phyloP scores from a whole-genome alignment of 2,797 vertebrate genomes.

The Heterohyrax brucei region DNA sequence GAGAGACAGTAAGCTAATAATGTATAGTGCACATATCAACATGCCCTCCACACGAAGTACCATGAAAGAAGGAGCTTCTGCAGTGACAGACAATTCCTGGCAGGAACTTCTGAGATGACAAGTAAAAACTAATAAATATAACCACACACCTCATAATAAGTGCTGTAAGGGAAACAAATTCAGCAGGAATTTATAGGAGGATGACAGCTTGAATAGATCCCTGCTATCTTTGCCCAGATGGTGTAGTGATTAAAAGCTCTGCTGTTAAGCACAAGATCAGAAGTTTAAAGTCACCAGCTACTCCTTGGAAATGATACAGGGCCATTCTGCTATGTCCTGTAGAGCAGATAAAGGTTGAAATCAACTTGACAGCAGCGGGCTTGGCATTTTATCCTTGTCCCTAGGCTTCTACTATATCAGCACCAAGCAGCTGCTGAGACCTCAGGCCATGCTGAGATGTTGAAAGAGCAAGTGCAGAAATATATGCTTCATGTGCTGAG shows the following conservation, averaged over 20 bases:
- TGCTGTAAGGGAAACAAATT: background rate
- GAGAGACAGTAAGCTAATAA: background rate
- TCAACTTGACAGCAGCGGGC: too few relatives aligned
- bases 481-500: background rate
- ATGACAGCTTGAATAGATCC: background rate
- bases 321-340: too few relatives aligned
- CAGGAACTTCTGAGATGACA: background rate
- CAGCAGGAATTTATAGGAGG: background rate
- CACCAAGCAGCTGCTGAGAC: background rate
- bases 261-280: too few relatives aligned
- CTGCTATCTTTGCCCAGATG: background rate
- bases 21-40: background rate
- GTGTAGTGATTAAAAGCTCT: too few relatives aligned
- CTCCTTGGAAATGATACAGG: too few relatives aligned
- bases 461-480: background rate
- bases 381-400: too few relatives aligned
- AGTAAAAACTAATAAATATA: background rate
- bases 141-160: background rate
- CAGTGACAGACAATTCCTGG: background rate
- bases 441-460: background rate
- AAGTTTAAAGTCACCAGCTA: too few relatives aligned
- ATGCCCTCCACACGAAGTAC: background rate
- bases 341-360: too few relatives aligned
- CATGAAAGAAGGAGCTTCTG: background rate
- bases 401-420: background rate